Evolutionary conservation across 2,888 invertebrate genomes (phyloP).

Genomic region (Luffia ferchaultella): DNA sequence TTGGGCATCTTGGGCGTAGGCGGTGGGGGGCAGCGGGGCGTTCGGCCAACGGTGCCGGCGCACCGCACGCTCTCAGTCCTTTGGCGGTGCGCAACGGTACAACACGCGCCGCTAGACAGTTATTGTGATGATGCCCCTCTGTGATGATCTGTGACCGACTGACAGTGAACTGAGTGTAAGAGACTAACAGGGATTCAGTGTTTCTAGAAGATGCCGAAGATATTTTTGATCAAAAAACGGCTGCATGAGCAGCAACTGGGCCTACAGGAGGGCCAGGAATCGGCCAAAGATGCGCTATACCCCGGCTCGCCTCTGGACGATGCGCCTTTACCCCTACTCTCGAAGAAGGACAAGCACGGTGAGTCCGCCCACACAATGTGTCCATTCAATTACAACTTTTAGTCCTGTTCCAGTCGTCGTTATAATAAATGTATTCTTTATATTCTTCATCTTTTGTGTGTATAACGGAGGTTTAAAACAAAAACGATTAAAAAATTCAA

Average conservation of each 20-base stretch:
- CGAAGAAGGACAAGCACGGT: slow-evolving; percentile 41
- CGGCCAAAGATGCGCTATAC: slow-evolving; percentile 71
- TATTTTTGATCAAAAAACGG: slow-evolving; percentile 90
- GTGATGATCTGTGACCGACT: slow-evolving; percentile 23
- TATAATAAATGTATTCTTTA: background rate
- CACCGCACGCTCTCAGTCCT: slow-evolving; percentile 58
- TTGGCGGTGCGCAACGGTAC: slow-evolving; percentile 62
- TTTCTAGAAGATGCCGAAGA: slow-evolving; percentile 82
- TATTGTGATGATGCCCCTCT: slow-evolving; percentile 48
- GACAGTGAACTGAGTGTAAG: slow-evolving; percentile 47
- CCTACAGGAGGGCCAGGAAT: slow-evolving; percentile 83
- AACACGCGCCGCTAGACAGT: slow-evolving; percentile 53
- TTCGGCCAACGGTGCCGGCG: slow-evolving; percentile 60
- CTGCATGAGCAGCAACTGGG: slow-evolving; percentile 90
- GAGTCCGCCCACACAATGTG: slow-evolving; percentile 20
- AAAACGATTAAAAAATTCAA: too few species aligned
- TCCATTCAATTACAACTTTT: background rate
- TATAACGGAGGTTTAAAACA: too few species aligned
- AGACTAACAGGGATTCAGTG: slow-evolving; percentile 52
- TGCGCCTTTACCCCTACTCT: slow-evolving; percentile 70
- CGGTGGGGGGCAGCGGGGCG: slow-evolving; percentile 52
- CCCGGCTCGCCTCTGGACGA: slow-evolving; percentile 64
- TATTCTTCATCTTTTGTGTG: background rate
- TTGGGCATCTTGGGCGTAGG: slow-evolving; percentile 25
- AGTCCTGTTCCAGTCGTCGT: background rate